phyloP scores from a whole-genome alignment of 2,888 invertebrate species.

The Dicycla oo region DNA sequence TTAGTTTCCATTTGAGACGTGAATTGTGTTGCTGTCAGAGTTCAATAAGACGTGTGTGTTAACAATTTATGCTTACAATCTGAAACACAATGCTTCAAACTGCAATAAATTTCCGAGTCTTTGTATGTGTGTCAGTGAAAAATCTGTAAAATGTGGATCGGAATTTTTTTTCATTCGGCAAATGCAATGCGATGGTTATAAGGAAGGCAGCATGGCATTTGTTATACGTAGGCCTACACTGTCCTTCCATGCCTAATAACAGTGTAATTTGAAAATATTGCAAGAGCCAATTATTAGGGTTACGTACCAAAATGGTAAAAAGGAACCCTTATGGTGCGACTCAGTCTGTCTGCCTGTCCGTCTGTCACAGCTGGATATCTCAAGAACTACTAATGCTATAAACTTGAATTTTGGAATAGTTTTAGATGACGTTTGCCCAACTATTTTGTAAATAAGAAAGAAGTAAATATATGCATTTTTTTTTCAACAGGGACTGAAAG shows the following conservation, averaged over 20 bases:
- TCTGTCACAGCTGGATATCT: too few species aligned
- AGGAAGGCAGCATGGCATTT: background rate
- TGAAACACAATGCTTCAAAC: slow-evolving; percentile 12
- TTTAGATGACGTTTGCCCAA: too few species aligned
- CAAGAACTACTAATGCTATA: too few species aligned
- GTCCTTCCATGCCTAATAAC: too few species aligned
- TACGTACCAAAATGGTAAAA: too few species aligned
- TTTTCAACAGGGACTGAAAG: too few species aligned
- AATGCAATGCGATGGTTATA: background rate
- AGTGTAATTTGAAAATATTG: background rate
- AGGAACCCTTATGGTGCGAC: too few species aligned
- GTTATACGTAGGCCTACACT: background rate
- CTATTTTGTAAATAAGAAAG: too few species aligned
- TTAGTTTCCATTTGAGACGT: slow-evolving; percentile 10
- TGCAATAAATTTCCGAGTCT: slow-evolving; percentile 19
- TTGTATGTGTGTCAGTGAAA: background rate
- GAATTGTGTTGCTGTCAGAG: slow-evolving; percentile 8
- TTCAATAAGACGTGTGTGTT: slow-evolving; percentile 1
- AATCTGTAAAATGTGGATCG: background rate
- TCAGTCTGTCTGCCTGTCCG: too few species aligned
- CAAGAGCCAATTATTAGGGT: background rate
- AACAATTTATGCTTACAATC: background rate
- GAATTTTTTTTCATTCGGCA: background rate
- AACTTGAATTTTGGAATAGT: too few species aligned
- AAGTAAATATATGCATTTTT: too few species aligned